Conservation (phyloP, 2,888 invertebrate genomes). For the Drosophila multiciliata region DNA sequence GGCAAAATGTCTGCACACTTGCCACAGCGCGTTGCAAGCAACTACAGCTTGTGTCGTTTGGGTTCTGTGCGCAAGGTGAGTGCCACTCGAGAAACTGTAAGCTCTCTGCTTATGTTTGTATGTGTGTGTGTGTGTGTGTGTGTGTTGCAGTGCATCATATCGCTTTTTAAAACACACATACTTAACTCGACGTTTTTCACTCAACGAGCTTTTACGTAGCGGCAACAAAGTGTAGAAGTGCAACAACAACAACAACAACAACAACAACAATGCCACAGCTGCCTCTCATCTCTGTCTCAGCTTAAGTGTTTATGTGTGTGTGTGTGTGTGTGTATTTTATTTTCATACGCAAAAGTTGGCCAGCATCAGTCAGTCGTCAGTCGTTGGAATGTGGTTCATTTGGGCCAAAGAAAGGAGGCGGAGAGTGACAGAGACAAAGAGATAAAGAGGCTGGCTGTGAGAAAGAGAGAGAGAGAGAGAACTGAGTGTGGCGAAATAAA, state of each 20-base stretch:
- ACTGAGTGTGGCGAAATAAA: constrained; percentile 72
- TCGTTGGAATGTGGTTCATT: constrained; percentile 71
- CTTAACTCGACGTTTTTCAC: constrained; percentile 80
- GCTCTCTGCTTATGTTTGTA: constrained; percentile 15
- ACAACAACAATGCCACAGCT: constrained; percentile 58
- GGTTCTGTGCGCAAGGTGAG: constrained; percentile 67
- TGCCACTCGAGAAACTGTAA: constrained; percentile 72
- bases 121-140: constrained; percentile 25
- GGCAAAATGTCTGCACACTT: constrained; percentile 49
- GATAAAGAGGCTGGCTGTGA: not conserved
- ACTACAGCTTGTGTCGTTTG: constrained; percentile 48
- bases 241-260: constrained; percentile 68
- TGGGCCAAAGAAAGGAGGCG: constrained; percentile 47
- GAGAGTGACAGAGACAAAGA: not conserved
- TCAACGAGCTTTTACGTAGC: constrained; percentile 75
- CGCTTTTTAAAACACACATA: constrained; percentile 68
- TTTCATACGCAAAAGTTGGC: constrained; percentile 73
- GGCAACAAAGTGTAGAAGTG: constrained; percentile 75
- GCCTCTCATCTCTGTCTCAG: constrained; percentile 56
- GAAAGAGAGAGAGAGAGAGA: not conserved
- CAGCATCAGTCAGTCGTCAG: constrained; percentile 34
- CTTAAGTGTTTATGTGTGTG: constrained; percentile 9
- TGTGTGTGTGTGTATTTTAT: constrained; percentile 46
- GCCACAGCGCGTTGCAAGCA: not conserved
- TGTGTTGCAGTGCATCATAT: constrained; percentile 53